Evolutionary conservation across 2,797 vertebrate genomes (phyloP), one percentile per base, ranked within the genome.

Genomic region (Chaetodon trifasciatus): DNA sequence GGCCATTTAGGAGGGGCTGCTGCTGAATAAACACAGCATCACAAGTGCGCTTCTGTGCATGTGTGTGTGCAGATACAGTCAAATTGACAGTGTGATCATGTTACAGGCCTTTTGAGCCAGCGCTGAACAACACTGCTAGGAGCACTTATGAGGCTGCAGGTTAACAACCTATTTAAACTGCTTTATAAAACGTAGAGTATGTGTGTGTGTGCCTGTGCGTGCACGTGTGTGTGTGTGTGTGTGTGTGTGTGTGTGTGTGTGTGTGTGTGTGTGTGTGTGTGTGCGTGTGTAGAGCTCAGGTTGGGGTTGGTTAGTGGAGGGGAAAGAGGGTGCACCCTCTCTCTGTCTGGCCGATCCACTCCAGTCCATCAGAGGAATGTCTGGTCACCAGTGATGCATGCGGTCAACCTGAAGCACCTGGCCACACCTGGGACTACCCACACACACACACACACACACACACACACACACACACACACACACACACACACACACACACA

Each of bases 331-430:
- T 58, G 77, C 70, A 76, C 80, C 85, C 71, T 88, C 64, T 78
- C 60, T 85, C 76, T 67, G 87, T 87, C 92, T 92, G 81, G 84
- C 69, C 55, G 89, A 94, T 92, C 58, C 82, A 89, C 86, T 90
- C 67, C 86, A 86, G 78, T 87, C 91, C 81, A 88, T 91, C 86
- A 35, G 61, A 81, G 91, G 94, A 95, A 96, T 94, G 87, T 93
- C 90, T 94, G 86, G 63, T 83, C 74, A 63, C 78, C 64, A 28
- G 79, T 78, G 61, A 82, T 79, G 91, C 57, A 79, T 91, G 92
- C 61, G 77, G 88, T 90, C 90, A 66, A 77, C 82, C 80, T 78
- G 76, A 86, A 91, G 92, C 92, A 92, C 90, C 91, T 91, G 92
- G 87, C 81, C 90, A 91, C 90, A 94, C 93, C 91, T 93, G 89